Conservation (phyloP, 2,797 vertebrate species). For the Enteromius afrohamiltoni region DNA sequence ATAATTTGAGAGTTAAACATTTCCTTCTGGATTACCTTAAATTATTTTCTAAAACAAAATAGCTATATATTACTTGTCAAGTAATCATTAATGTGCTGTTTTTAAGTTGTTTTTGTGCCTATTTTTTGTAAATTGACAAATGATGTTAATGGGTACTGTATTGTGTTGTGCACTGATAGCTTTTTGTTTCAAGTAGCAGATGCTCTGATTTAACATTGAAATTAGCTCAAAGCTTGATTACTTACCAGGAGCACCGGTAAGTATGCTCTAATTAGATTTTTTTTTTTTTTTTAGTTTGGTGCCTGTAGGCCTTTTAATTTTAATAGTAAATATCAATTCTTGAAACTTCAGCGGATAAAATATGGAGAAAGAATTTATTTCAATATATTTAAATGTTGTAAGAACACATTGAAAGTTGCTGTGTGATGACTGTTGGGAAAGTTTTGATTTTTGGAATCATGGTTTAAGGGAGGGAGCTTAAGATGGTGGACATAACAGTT, state of each 20-base stretch:
- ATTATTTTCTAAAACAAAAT: constrained; percentile 51
- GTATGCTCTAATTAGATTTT: constrained; percentile 57
- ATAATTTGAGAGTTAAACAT: constrained; percentile 57
- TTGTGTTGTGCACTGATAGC: constrained; percentile 49
- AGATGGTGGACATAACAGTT: background rate
- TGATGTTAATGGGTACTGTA: constrained; percentile 56
- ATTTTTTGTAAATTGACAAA: constrained; percentile 51
- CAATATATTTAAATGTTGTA: background rate
- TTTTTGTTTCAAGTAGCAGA: constrained; percentile 56
- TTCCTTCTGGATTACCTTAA: constrained; percentile 49
- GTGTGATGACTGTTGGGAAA: background rate
- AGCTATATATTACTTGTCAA: constrained; percentile 33
- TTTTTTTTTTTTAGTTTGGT: constrained; percentile 60
- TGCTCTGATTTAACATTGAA: constrained; percentile 54
- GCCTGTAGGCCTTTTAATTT: constrained; percentile 53
- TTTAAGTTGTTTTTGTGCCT: background rate
- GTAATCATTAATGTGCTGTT: background rate
- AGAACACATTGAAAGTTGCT: background rate
- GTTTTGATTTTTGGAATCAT: background rate
- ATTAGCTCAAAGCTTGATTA: constrained; percentile 69
- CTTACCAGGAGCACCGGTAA: constrained; percentile 60
- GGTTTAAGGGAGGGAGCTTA: background rate
- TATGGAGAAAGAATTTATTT: background rate
- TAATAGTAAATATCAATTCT: constrained; percentile 53
- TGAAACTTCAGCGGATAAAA: constrained; percentile 19